These are phyloP conservation scores for Caenorhabditis latens DNA, from an alignment of 1,140 invertebrate genomes.

Conservation along the genomic window DNA sequence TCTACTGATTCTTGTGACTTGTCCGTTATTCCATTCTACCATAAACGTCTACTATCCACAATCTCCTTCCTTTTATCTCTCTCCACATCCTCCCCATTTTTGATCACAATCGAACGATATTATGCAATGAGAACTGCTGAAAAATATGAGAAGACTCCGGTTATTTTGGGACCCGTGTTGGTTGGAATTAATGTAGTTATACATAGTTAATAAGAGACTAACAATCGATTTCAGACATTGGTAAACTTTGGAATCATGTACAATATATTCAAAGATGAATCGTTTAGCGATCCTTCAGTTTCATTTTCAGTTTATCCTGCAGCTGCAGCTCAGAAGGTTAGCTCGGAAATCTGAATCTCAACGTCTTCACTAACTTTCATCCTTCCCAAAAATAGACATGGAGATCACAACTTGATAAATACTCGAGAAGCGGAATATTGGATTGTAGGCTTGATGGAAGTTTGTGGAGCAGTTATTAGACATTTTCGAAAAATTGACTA, in stretches of 20 bases:
- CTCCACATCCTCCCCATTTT: not conserved
- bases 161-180: not conserved
- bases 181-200: not conserved
- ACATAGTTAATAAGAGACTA: not conserved
- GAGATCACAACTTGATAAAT: constrained; percentile 4
- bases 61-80: not conserved
- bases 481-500: no score
- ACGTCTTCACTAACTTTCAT: no score
- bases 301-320: not conserved
- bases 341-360: no score
- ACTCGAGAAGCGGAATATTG: not conserved
- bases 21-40: not conserved
- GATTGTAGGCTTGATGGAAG: no score
- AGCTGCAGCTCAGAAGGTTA: not conserved
- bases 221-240: not conserved
- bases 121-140: not conserved
- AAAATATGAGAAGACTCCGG: not conserved
- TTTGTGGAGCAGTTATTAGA: no score
- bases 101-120: not conserved
- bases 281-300: not conserved
- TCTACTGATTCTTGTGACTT: not conserved
- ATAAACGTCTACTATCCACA: not conserved
- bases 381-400: no score
- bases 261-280: not conserved
- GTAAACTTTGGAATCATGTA: not conserved